phyloP scores from a whole-genome alignment of 2,113 vertebrate species.

The Lophura nycthemera region DNA sequence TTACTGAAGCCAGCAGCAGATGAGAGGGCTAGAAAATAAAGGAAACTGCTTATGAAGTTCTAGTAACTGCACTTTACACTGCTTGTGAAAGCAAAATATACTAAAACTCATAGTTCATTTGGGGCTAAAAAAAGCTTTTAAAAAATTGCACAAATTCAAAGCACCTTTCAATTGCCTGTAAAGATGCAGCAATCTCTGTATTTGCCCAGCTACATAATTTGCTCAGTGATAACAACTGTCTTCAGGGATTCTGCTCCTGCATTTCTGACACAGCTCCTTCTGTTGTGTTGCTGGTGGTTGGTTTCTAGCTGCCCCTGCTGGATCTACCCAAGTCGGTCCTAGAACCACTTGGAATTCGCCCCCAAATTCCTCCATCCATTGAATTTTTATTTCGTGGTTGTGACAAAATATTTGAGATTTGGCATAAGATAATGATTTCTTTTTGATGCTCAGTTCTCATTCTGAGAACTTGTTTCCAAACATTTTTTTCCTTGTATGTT shows the following conservation, averaged over 20 bases:
- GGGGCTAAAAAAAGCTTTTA: neutral
- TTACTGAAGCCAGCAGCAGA: neutral
- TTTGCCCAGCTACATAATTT: neutral
- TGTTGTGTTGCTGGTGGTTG: fast-evolving
- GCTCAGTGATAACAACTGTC: neutral
- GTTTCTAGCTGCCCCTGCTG: neutral
- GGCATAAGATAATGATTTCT: neutral
- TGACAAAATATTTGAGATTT: neutral
- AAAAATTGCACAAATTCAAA: neutral
- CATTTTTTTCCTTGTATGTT: neutral
- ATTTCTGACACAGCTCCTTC: neutral
- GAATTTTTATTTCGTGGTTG: neutral
- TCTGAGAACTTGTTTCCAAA: neutral
- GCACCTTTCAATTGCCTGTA: neutral
- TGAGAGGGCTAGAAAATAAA: neutral
- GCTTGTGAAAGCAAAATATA: neutral
- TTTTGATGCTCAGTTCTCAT: neutral
- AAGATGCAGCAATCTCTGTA: neutral
- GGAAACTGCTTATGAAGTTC: neutral
- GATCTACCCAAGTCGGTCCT: neutral
- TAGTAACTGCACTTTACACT: neutral
- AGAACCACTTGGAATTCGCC: neutral
- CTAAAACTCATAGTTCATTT: neutral
- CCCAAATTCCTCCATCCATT: neutral
- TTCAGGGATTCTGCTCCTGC: neutral